Percentiles rank a stretch among this genome's conserved stretches.
phyloP scores from a whole-genome alignment of 2,888 invertebrate genomes.

The Drosophila kuntzei region DNA sequence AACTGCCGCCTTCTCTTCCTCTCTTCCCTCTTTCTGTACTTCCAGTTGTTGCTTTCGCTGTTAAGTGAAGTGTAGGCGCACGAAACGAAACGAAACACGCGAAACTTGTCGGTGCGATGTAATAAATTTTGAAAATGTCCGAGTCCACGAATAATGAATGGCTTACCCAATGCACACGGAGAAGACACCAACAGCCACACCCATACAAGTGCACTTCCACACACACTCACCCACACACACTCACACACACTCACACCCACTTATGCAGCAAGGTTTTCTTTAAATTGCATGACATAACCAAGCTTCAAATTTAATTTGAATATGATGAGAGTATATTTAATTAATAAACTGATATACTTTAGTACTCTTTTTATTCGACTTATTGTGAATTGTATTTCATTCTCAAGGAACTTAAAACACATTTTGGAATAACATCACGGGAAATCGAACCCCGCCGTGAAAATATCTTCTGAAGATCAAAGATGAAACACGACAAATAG shows the following conservation, averaged over 20 bases:
- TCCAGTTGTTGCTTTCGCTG: slow-evolving; percentile 19
- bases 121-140: slow-evolving; percentile 78
- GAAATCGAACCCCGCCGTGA: too few species aligned
- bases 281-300: not conserved
- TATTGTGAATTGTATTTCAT: too few species aligned
- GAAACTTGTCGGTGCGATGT: slow-evolving; percentile 76
- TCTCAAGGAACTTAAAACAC: too few species aligned
- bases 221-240: slow-evolving; percentile 1
- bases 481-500: too few species aligned
- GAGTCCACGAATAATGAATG: slow-evolving; percentile 69
- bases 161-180: slow-evolving; percentile 63
- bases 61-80: slow-evolving; percentile 71
- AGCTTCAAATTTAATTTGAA: slow-evolving; percentile 1
- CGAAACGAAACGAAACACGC: slow-evolving; percentile 71
- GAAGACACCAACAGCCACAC: slow-evolving; percentile 34
- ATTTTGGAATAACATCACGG: too few species aligned
- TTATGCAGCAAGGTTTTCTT: not conserved
- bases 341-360: too few species aligned
- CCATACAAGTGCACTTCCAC: slow-evolving; percentile 14
- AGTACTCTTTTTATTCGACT: too few species aligned
- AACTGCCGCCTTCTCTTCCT: slow-evolving; percentile 4
- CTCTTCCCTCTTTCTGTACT: not conserved
- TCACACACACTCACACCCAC: slow-evolving; percentile 6
- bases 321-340: not conserved
- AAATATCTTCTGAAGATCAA: too few species aligned